A percentile compares a stretch with the other conserved stretches of the same genome.
Conservation (phyloP, 1,140 invertebrate species). For the Drosophila nigrodunni region DNA sequence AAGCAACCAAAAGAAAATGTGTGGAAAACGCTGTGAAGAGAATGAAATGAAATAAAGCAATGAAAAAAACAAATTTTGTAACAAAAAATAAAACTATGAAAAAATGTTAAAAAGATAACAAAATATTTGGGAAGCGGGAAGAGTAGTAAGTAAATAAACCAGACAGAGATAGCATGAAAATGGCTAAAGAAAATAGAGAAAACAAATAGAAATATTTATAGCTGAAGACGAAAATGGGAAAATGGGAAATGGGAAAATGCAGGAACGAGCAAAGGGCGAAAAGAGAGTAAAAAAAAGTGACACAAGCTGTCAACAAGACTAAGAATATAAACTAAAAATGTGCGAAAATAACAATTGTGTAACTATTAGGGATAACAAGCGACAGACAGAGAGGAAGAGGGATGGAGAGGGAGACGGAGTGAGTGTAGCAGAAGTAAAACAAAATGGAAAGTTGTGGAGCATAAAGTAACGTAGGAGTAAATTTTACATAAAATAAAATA, state of each 20-base stretch:
- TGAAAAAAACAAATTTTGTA: neutral
- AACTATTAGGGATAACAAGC: conserved; percentile 9
- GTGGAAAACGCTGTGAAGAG: neutral
- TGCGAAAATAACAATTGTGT: conserved; percentile 18
- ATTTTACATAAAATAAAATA: neutral
- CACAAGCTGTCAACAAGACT: conserved; percentile 15
- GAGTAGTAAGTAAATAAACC: neutral
- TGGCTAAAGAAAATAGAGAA: neutral
- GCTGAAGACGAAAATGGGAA: neutral
- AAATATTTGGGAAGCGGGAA: neutral
- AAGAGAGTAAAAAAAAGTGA: neutral
- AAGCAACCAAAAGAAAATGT: neutral
- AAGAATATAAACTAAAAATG: conserved; percentile 2
- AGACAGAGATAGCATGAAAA: neutral
- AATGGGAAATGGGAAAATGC: neutral
- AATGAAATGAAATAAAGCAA: neutral
- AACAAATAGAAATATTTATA: conserved; percentile 6
- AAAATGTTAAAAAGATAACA: conserved; percentile 1
- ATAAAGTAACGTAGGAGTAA: neutral
- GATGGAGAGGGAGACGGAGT: too few relatives aligned
- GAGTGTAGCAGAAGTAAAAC: neutral
- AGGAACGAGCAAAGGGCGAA: neutral
- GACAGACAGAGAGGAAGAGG: neutral
- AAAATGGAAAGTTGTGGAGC: neutral
- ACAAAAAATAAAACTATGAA: neutral